A percentile compares a stretch with the other conserved stretches of the same genome.
phyloP scores from a whole-genome alignment of 35 echinoderm and acorn worm species.

The Apostichopus parvimensis region DNA sequence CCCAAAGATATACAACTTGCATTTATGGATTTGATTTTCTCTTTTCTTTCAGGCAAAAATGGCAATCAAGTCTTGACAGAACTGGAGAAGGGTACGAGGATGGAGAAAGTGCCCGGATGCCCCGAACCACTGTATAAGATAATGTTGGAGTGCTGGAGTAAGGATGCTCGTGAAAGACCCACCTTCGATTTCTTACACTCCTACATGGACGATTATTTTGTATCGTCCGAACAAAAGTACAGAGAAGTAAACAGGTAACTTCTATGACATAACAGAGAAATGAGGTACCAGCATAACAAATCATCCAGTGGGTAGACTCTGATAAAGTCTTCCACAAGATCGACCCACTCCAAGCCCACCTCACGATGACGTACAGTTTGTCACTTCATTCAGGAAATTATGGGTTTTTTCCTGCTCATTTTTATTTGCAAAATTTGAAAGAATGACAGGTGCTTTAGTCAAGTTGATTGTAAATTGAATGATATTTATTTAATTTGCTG shows the following conservation, averaged over 20 bases:
- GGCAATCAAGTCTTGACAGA: conserved; percentile 35
- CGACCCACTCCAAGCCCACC: too few species aligned
- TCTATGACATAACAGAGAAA: not conserved
- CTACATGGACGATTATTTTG: conserved; percentile 39
- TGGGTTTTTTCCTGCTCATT: too few species aligned
- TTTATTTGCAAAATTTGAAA: too few species aligned
- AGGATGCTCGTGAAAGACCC: conserved; percentile 45
- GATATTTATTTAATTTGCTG: too few species aligned
- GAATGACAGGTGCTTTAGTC: too few species aligned
- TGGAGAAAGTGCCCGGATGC: conserved; percentile 26
- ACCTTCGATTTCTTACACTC: conserved; percentile 41
- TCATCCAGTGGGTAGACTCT: not conserved
- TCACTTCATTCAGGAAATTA: too few species aligned
- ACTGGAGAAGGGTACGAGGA: conserved; percentile 19
- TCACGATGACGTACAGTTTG: too few species aligned
- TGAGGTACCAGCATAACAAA: not conserved
- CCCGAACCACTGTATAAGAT: conserved; percentile 9
- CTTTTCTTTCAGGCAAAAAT: conserved; percentile 38
- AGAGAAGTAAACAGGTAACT: not conserved
- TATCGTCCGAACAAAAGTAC: conserved; percentile 25
- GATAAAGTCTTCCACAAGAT: not conserved
- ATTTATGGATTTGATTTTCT: not conserved
- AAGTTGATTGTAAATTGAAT: too few species aligned
- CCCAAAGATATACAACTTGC: too few species aligned
- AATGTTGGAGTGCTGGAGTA: conserved; percentile 44